Evolutionary conservation across 2,888 invertebrate species (phyloP).

Genomic region (Hartigia nigra): DNA sequence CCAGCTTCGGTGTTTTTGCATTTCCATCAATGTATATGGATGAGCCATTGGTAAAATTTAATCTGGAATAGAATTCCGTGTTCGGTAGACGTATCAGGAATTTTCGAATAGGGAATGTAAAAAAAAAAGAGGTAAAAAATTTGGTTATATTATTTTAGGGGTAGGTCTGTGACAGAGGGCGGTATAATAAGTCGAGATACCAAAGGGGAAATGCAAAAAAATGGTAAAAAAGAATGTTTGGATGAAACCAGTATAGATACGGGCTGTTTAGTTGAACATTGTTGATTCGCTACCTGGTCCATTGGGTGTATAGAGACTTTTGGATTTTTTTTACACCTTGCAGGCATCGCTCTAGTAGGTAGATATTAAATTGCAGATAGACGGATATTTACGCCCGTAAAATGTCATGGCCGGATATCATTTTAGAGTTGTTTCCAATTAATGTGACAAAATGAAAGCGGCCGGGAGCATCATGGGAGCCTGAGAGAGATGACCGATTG

Average conservation of each 20-base stretch:
- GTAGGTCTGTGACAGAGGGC: neutral
- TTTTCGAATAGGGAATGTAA: neutral
- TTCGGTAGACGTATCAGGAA: neutral
- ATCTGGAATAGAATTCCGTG: neutral
- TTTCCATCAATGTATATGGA: neutral
- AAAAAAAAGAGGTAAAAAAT: neutral
- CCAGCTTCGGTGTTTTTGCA: neutral
- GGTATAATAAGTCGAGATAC: neutral
- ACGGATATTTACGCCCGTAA: conserved; percentile 40
- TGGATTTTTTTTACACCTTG: conserved; percentile 46
- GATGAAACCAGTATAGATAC: neutral
- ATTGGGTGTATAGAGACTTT: neutral
- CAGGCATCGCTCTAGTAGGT: conserved; percentile 9
- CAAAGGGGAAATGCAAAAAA: neutral
- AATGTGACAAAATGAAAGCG: conserved; percentile 49
- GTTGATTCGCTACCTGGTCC: neutral
- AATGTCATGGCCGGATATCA: conserved; percentile 46
- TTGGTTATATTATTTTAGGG: neutral
- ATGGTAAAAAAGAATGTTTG: neutral
- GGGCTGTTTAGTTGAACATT: neutral
- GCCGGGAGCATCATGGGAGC: conserved; percentile 14
- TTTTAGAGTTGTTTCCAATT: conserved; percentile 52
- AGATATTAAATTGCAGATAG: conserved; percentile 11
- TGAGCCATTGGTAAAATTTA: neutral
- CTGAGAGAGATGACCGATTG: conserved; percentile 15